Evolutionary conservation across 2,888 invertebrate genomes (phyloP).

Genomic region (Leptopilina drosophilae): DNA sequence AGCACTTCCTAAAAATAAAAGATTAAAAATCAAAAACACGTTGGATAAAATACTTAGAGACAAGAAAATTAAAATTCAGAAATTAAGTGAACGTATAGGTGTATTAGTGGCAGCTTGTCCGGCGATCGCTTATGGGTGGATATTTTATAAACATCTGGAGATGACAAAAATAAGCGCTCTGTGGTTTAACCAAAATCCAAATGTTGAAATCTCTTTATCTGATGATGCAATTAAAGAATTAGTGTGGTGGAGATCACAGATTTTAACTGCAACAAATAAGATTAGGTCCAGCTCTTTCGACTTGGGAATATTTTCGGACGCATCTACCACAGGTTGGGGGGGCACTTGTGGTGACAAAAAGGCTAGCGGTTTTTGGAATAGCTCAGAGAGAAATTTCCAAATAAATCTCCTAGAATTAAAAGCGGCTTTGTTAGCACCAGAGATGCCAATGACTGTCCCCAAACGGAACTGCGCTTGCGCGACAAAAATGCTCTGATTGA

Average conservation of each 20-base stretch:
- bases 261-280: not conserved
- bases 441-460: too few relatives aligned
- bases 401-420: not conserved
- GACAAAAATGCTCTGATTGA: too few relatives aligned
- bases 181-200: not conserved
- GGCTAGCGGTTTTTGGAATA: not conserved
- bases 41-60: not conserved
- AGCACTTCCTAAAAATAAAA: slow-evolving; percentile 31
- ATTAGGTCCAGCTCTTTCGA: not conserved
- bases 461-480: too few relatives aligned
- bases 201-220: not conserved
- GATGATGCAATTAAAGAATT: not conserved
- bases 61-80: not conserved
- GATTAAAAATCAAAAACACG: not conserved
- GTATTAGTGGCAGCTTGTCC: not conserved
- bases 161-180: not conserved
- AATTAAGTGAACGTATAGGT: not conserved
- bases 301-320: not conserved
- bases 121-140: not conserved
- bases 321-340: not conserved
- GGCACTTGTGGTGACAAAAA: not conserved
- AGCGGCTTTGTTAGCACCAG: too few relatives aligned
- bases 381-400: not conserved
- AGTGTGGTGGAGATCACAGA: not conserved
- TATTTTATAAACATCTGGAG: not conserved